A percentile compares a stretch with the other conserved stretches of the same genome.
Conservation (phyloP, 2,113 vertebrate genomes). For the Hipposideros armiger region DNA sequence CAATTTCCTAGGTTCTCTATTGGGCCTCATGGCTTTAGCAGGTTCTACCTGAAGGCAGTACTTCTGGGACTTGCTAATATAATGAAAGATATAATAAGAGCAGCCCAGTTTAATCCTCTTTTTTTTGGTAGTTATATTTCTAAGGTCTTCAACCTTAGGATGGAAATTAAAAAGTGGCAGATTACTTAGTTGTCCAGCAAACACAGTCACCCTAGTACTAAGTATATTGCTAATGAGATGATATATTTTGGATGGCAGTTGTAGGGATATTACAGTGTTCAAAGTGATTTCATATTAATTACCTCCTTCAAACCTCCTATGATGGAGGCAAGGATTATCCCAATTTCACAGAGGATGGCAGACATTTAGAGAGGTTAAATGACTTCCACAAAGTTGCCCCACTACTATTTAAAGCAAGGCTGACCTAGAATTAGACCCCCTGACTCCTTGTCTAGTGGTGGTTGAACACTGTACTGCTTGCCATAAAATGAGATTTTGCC, state of each 20-base stretch:
- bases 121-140: background rate
- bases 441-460: background rate
- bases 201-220: background rate
- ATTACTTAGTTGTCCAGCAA: conserved; percentile 38
- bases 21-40: conserved; percentile 22
- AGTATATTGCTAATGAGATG: background rate
- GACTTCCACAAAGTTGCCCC: background rate
- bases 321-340: background rate
- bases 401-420: background rate
- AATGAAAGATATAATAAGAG: conserved; percentile 5
- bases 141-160: background rate
- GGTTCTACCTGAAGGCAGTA: background rate
- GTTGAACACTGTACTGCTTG: background rate
- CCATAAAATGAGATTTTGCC: background rate
- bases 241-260: conserved; percentile 36
- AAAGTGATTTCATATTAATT: background rate
- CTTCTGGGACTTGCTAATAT: conserved; percentile 27
- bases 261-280: background rate
- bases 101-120: conserved; percentile 31
- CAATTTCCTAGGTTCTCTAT: conserved; percentile 1
- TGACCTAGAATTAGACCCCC: background rate
- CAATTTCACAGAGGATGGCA: background rate
- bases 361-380: conserved; percentile 19
- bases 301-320: background rate
- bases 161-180: conserved; percentile 19